Percentiles rank a stretch among this genome's conserved stretches.
Conservation (phyloP, 2,113 vertebrate species). For the Falco punctatus region DNA sequence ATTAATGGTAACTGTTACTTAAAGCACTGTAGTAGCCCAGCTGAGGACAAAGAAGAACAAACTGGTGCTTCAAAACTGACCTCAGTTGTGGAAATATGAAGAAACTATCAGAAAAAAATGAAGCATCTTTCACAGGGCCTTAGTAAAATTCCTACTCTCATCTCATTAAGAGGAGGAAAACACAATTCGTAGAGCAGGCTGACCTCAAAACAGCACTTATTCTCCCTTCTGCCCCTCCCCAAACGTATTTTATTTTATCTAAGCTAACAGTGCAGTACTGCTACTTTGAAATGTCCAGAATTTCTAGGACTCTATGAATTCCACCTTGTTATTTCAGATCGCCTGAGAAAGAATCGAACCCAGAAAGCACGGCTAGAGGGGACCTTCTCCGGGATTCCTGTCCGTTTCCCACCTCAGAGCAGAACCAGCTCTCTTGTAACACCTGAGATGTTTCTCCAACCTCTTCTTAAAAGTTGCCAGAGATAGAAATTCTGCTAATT, state of each 20-base stretch:
- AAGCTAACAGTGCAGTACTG: not conserved
- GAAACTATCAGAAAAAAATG: not conserved
- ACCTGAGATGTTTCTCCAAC: not conserved
- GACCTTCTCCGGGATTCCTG: not conserved
- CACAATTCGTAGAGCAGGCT: fast-evolving
- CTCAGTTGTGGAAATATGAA: not conserved
- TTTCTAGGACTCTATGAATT: not conserved
- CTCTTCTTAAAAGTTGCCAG: not conserved
- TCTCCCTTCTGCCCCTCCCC: not conserved
- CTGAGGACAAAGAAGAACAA: not conserved
- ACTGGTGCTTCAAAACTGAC: not conserved
- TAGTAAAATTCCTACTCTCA: not conserved
- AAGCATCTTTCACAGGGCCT: not conserved
- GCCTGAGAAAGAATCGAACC: not conserved
- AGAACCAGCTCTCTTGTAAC: not conserved
- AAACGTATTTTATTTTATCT: not conserved
- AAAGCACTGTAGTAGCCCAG: not conserved
- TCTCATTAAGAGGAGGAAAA: not conserved
- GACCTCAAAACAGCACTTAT: not conserved
- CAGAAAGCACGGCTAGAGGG: not conserved
- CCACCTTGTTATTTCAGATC: not conserved
- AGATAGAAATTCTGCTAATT: not conserved
- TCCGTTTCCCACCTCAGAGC: not conserved
- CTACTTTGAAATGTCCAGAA: not conserved
- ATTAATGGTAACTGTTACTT: constrained; percentile 42